Evolutionary conservation across 2,888 invertebrate genomes (phyloP), one percentile per base, ranked within the genome.

Genomic region (Hypolimnas misippus): DNA sequence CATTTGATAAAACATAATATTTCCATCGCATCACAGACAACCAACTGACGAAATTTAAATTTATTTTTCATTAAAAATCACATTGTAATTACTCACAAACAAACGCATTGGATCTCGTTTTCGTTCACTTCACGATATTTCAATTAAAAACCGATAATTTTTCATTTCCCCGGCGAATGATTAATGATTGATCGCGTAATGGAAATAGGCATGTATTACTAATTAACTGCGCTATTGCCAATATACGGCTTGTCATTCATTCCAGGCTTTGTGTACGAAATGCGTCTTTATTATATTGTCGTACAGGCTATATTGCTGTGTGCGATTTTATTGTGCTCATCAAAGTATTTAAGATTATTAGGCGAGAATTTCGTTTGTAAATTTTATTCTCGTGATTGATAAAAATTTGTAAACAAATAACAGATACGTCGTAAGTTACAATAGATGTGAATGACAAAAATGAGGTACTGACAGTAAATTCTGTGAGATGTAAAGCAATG

Each of bases 111-210:
- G 38, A 38, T 50, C n/a, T n/a, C 49, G 14, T 44, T 10, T 44
- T 8, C 50, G 46, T 50, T 57, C 53, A 49, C 54, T 12, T 56
- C 51, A n/a, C 49, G 21, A 55, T 53, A 51, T 63, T 59, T 60
- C 60, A 64, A 60, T 64, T 60, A 49, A 64, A 64, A 64, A 31
- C 56, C 60, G 46, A 64, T 60, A 56, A 60, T 57, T 64, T 64
- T 64, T 60, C 59, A 59, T 60, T 59, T 56, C 44, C 51, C 44
- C 44, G 55, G 51, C 59, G 29, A 53, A 56, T 64, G 59, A 64
- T 56, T 57, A 40, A 63, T 40, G 52, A 60, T 38, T 44, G 29
- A 50, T 12, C 14, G 44, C 21, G n/a, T n/a, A 8, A n/a, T 49
- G 54, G 51, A 42, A 61, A 51, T 56, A 61, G 61, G 50, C 54